Conservation (phyloP, 2,888 invertebrate species). For the Maniola hyperantus region DNA sequence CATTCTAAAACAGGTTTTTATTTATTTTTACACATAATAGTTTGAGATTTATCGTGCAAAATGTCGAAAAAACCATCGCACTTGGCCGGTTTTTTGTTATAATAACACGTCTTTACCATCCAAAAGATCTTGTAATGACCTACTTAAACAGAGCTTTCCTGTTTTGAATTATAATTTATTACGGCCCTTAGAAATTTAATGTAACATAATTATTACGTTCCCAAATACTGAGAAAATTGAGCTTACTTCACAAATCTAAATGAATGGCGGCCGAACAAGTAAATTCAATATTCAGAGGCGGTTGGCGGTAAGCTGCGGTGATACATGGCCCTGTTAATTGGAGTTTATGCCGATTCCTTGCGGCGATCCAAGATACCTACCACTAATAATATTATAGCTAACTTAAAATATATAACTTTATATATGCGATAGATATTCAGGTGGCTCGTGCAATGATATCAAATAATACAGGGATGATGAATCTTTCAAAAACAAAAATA, state of each 20-base stretch:
- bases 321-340: conserved; percentile 27
- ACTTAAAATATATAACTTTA: too few species aligned
- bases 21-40: too few species aligned
- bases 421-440: too few species aligned
- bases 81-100: too few species aligned
- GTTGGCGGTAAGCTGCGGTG: conserved; percentile 27
- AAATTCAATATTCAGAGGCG: conserved; percentile 30
- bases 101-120: neutral
- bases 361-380: neutral
- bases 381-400: too few species aligned
- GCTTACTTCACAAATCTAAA: conserved; percentile 13
- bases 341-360: conserved; percentile 3
- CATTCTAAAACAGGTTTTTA: too few species aligned
- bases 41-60: too few species aligned
- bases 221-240: neutral
- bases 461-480: too few species aligned
- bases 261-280: conserved; percentile 21
- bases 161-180: neutral
- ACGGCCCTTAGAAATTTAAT: conserved; percentile 10
- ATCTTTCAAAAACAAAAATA: too few species aligned
- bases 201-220: neutral
- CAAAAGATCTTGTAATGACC: neutral
- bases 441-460: too few species aligned
- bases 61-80: too few species aligned
- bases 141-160: conserved; percentile 2